Conservation (phyloP, 2,113 vertebrate species). For the Microtus oregoni region DNA sequence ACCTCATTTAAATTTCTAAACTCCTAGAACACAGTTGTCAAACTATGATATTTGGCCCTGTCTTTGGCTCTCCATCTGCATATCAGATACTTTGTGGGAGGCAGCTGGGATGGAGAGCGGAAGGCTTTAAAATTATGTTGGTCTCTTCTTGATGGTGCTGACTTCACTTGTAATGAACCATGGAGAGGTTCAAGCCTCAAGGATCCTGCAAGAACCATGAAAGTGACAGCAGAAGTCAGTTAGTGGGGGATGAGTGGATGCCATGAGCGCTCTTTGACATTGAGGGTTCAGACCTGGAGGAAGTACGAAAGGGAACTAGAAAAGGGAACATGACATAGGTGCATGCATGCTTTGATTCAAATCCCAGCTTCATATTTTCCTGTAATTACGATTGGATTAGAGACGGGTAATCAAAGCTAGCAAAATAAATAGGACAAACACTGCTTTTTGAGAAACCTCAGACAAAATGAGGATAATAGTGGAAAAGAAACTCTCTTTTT, state of each 20-base stretch:
- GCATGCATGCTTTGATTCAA: not conserved
- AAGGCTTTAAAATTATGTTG: not conserved
- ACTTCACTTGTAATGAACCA: not conserved
- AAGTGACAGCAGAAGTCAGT: not conserved
- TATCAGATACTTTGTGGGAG: not conserved
- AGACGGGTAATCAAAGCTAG: not conserved
- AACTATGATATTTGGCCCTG: not conserved
- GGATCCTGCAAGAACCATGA: not conserved
- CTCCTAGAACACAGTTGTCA: not conserved
- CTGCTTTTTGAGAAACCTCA: not conserved
- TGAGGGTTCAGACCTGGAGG: not conserved
- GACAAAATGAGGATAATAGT: not conserved
- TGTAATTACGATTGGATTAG: not conserved
- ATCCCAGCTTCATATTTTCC: not conserved
- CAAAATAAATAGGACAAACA: not conserved
- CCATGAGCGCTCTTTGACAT: not conserved
- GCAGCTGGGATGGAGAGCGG: not conserved
- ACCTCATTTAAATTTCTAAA: not conserved
- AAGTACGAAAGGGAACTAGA: not conserved
- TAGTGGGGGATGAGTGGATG: too few relatives aligned
- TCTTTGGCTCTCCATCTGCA: not conserved
- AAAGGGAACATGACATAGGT: not conserved
- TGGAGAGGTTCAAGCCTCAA: not conserved
- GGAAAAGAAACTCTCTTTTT: not conserved
- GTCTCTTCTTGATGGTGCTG: not conserved